Percentiles rank a stretch among this genome's conserved stretches.
Evolutionary conservation across 2,113 vertebrate species (phyloP).

Genomic region (Hydrolagus affinis): DNA sequence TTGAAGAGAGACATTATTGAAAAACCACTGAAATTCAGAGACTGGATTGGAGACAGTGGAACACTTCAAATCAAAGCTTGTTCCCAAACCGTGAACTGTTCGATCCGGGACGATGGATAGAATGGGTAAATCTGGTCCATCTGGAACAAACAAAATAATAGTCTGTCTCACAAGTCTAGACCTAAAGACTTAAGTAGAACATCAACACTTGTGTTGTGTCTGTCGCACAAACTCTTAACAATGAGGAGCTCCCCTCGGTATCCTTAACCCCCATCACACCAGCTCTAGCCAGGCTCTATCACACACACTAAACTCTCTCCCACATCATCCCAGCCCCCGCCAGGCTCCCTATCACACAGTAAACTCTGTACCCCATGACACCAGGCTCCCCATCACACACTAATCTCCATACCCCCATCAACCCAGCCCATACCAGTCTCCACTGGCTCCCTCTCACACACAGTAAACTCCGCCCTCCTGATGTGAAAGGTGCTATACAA

Average conservation of each 20-base stretch:
- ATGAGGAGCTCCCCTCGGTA: too few species aligned
- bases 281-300: background rate
- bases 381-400: too few species aligned
- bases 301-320: background rate
- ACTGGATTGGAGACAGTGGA: background rate
- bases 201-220: background rate
- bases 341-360: too few species aligned
- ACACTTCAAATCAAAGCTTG: background rate
- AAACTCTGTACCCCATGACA: too few species aligned
- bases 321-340: background rate
- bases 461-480: too few species aligned
- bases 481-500: too few species aligned
- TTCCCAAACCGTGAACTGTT: background rate
- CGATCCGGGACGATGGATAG: background rate
- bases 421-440: too few species aligned
- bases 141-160: background rate
- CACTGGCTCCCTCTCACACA: too few species aligned
- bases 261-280: too few species aligned
- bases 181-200: background rate
- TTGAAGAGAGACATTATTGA: background rate
- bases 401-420: too few species aligned
- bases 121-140: background rate
- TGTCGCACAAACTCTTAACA: too few species aligned
- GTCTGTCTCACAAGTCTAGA: background rate
- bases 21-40: conserved; percentile 3